Evolutionary conservation across 1,140 invertebrate genomes (phyloP).

Genomic region (Macrocentrus cingulum): DNA sequence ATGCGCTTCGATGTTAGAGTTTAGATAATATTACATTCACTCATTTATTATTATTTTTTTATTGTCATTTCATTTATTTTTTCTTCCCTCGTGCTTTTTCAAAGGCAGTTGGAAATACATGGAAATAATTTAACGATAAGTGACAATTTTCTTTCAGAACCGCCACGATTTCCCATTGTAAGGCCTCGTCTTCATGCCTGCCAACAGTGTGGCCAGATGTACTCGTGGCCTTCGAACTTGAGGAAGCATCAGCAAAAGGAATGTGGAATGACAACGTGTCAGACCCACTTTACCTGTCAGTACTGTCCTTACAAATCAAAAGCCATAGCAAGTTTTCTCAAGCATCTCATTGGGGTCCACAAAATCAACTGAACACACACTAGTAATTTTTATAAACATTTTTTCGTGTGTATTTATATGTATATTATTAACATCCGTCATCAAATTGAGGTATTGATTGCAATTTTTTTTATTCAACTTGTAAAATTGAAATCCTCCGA

Average conservation of each 20-base stretch:
- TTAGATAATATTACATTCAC: conserved; percentile 32
- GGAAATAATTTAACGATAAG: neutral
- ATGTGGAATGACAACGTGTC: conserved; percentile 54
- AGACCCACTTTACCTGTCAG: conserved; percentile 61
- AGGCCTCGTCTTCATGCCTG: conserved; percentile 54
- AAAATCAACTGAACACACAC: conserved; percentile 55
- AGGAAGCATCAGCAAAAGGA: conserved; percentile 56
- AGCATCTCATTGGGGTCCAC: conserved; percentile 55
- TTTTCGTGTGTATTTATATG: no score
- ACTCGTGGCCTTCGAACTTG: conserved; percentile 60
- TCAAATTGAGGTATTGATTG: no score
- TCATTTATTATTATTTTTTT: conserved; percentile 17
- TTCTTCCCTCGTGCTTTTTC: neutral
- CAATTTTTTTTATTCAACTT: no score
- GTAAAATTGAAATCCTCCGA: no score
- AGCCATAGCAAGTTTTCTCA: conserved; percentile 56
- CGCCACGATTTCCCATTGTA: conserved; percentile 53
- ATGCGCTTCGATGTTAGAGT: conserved; percentile 46
- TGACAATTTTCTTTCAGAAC: conserved; percentile 49
- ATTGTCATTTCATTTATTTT: conserved; percentile 15
- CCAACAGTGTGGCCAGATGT: conserved; percentile 58
- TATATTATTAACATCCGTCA: no score
- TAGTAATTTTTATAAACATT: no score
- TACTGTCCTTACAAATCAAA: conserved; percentile 61
- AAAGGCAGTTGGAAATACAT: neutral